These are phyloP conservation scores for Pristionchus arcanus DNA, from an alignment of 2,888 invertebrate genomes.

Conservation along the genomic window DNA sequence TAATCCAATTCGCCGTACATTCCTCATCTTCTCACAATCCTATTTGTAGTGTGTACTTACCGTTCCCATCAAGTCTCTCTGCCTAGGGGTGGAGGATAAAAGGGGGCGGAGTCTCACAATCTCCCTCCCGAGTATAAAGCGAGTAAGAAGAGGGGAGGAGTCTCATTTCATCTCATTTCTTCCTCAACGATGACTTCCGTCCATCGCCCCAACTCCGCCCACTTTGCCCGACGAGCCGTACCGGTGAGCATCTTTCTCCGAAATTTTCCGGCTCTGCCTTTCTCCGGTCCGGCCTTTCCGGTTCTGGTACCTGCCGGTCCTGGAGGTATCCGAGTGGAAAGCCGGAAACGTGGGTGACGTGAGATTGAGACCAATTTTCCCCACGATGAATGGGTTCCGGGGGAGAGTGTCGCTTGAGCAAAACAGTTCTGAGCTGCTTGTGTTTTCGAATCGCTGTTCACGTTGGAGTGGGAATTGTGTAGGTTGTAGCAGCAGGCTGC, in stretches of 20 bases:
- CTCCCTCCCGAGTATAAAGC: constrained; percentile 14
- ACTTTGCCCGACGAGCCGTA: background rate
- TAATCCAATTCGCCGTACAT: background rate
- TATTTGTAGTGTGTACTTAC: background rate
- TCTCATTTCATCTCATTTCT: background rate
- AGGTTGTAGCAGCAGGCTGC: background rate
- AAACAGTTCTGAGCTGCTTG: background rate
- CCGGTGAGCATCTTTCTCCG: constrained; percentile 8
- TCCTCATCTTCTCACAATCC: background rate
- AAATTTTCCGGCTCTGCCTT: background rate
- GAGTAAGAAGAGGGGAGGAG: constrained; percentile 1
- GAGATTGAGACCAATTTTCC: background rate
- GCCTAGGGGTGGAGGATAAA: background rate
- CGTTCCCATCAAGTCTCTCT: background rate
- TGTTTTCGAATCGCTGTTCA: background rate
- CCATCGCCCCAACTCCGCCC: constrained; percentile 15
- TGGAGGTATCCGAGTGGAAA: background rate
- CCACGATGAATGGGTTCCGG: background rate
- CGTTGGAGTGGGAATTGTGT: background rate
- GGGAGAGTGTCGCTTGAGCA: background rate
- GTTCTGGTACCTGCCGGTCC: background rate
- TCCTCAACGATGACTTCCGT: background rate
- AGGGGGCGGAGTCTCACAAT: constrained; percentile 3
- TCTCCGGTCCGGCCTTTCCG: background rate
- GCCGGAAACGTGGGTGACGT: background rate